Conservation (phyloP, 2,113 vertebrate species). For the Austrofundulus limnaeus region DNA sequence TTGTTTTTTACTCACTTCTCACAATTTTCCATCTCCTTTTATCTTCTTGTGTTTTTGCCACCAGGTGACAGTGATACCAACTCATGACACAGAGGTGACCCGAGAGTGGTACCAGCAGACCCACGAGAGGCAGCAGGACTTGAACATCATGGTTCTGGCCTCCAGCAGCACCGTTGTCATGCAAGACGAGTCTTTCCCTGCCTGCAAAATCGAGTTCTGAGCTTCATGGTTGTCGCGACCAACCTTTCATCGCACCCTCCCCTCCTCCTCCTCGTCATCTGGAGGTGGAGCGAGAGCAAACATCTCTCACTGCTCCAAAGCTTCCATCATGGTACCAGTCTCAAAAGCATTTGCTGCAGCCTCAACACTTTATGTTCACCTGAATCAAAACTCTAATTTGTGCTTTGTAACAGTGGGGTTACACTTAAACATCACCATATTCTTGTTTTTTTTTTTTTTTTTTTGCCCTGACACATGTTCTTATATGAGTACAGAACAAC, state of each 20-base stretch:
- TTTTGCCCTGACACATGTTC: conserved; percentile 12
- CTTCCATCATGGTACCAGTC: conserved; percentile 39
- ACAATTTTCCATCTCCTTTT: not conserved
- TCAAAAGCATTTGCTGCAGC: conserved; percentile 40
- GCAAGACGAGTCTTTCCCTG: conserved; percentile 98
- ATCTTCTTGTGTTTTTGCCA: not conserved
- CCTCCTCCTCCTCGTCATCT: conserved; percentile 23
- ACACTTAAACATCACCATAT: conserved; percentile 16
- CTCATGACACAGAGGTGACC: conserved; percentile 96
- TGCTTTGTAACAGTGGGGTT: conserved; percentile 40
- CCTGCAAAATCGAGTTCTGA: conserved; percentile 99
- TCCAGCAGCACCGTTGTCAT: conserved; percentile 99
- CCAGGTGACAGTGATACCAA: conserved; percentile 97
- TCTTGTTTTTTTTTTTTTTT: conserved; percentile 27
- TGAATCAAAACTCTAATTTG: conserved; percentile 29
- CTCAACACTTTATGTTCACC: conserved; percentile 21
- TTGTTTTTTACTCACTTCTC: not conserved
- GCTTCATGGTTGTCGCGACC: conserved; percentile 9
- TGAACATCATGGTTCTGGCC: conserved; percentile 97
- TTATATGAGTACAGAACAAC: conserved; percentile 10
- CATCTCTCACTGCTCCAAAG: conserved; percentile 26
- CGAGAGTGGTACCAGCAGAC: conserved; percentile 99
- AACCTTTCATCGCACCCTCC: not conserved
- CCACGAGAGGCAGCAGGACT: conserved; percentile 94
- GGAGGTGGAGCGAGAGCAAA: conserved; percentile 26